Percentiles rank a stretch among this genome's conserved stretches.
phyloP scores from a whole-genome alignment of 2,797 vertebrate genomes.

The Momotus momota region DNA sequence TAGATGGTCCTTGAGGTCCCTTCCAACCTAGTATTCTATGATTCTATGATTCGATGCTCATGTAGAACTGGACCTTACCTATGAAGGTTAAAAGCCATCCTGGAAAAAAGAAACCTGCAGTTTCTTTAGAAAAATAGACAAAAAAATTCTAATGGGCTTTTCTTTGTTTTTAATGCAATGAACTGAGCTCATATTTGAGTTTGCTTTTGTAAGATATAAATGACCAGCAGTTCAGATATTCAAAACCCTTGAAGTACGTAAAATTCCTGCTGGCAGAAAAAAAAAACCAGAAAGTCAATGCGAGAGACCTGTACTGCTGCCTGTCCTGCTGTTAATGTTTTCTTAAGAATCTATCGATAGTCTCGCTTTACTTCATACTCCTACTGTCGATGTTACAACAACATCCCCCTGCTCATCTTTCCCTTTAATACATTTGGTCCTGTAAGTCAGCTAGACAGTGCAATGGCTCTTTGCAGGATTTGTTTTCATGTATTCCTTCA shows the following conservation, averaged over 20 bases:
- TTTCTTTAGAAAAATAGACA: not conserved
- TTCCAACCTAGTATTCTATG: no score
- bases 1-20: no score
- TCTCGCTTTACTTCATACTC: not conserved
- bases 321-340: not conserved
- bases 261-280: not conserved
- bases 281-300: not conserved
- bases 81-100: not conserved
- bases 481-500: constrained; percentile 38
- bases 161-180: not conserved
- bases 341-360: not conserved
- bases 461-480: not conserved
- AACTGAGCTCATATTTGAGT: not conserved
- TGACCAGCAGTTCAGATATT: not conserved
- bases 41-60: no score
- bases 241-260: not conserved
- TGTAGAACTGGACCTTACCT: not conserved
- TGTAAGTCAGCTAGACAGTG: not conserved
- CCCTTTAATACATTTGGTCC: not conserved
- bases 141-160: not conserved
- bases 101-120: not conserved
- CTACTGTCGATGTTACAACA: not conserved
- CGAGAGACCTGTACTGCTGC: not conserved
- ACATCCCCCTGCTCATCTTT: not conserved
- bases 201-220: not conserved